Conservation (phyloP, 2,888 invertebrate species). For the Noctua janthina region DNA sequence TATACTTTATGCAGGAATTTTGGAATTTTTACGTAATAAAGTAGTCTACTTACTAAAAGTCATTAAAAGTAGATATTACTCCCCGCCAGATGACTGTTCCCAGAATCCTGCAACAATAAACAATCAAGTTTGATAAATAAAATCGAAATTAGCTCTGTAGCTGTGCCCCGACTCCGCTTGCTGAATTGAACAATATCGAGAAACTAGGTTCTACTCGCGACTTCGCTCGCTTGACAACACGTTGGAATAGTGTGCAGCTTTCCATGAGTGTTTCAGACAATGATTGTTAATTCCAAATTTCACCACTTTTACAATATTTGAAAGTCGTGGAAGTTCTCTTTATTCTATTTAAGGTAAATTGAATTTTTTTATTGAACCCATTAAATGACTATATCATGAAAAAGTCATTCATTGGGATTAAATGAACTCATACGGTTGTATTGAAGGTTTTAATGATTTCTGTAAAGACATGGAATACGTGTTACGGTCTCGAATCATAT, state of each 20-base stretch:
- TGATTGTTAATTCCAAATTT: neutral
- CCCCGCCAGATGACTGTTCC: neutral
- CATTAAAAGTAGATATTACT: neutral
- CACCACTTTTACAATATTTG: neutral
- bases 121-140: neutral
- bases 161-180: neutral
- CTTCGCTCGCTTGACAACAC: neutral
- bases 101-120: slow-evolving; percentile 30
- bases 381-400: neutral
- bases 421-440: neutral
- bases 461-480: too few relatives aligned
- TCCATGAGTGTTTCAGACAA: neutral
- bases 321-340: neutral
- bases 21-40: neutral
- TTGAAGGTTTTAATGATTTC: neutral
- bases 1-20: neutral
- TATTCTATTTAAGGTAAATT: neutral
- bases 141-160: neutral
- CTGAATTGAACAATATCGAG: neutral
- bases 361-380: neutral
- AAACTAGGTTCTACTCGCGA: neutral
- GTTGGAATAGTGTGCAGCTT: neutral
- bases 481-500: too few relatives aligned
- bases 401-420: neutral
- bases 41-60: slow-evolving; percentile 5